Base-by-base conservation (phyloP, 2,113 vertebrate genomes). In the Apteryx mantelli region DNA sequence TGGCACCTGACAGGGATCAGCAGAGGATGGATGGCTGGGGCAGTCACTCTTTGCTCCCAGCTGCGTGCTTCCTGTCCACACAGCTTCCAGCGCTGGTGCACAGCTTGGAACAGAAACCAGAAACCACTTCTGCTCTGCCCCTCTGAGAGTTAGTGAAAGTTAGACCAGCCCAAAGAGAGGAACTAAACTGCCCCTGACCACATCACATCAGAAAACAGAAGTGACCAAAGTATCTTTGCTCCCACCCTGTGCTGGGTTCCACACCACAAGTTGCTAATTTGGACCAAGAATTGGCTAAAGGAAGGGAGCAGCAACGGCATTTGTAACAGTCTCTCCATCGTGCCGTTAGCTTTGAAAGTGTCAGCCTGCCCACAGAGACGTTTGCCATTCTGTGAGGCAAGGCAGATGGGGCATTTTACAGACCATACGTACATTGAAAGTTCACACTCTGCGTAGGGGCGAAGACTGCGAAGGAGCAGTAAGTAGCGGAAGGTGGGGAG, bases 1-100 rank as follows among this genome's bases (percentile, higher is more conserved):
- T 10, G 50, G 44, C 10, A 2, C 63, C 30, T 1, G 2, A 9
- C 0, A 0, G 38, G 55, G 76, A 65, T 38, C 30, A 5, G 65
- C 30, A 20, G 30, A 16, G 55, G 55, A 30, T 16, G 55, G 13
- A 30, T 28, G 46, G 30, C 53, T 42, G 46, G 0, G 1, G 16
- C 76, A 22, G 7, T 6, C 46, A 8, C 25, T 34, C 64, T 25
- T 48, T 64, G 83, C 55, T 95, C 69, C 65, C 95, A 88, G 17
- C 8, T 46, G 11, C 36, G 52, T 65, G 86, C 26, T 74, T 61
- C 52, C 85, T 60, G 58, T 4, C n/a, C 38, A 7, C 44, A 48
- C 46, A 48, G 46, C 46, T 48, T 19, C 55, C 55, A 3, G 26
- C 4, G 13, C 0, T 17, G 69, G 46, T 66, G 65, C 28, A 56